Conservation (phyloP, 2,888 invertebrate genomes). For the Lottia scabra region DNA sequence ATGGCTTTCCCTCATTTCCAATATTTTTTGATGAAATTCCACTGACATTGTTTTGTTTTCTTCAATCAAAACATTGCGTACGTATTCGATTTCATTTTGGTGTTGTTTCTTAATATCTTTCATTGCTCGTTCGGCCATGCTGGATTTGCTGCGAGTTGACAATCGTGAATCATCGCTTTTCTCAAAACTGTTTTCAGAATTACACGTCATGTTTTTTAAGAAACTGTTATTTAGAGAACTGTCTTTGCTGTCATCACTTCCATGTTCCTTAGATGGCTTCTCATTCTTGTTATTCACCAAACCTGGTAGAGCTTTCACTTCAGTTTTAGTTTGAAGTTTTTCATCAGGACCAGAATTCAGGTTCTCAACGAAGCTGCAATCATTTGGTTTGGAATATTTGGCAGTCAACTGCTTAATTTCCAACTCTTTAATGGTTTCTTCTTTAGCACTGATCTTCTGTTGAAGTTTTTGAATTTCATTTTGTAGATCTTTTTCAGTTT, state of each 20-base stretch:
- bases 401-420: conserved; percentile 32
- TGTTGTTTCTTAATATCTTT: neutral
- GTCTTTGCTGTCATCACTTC: neutral
- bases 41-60: conserved; percentile 2
- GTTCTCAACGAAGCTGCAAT: neutral
- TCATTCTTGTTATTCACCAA: neutral
- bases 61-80: neutral
- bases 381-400: neutral
- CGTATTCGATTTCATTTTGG: neutral
- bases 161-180: neutral
- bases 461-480: conserved; percentile 38
- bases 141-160: neutral
- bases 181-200: neutral
- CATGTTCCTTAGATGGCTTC: neutral
- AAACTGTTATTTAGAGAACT: neutral
- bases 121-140: neutral
- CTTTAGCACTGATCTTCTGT: conserved; percentile 38
- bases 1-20: conserved; percentile 48
- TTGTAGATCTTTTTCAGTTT: conserved; percentile 7
- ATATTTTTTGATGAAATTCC: conserved; percentile 24
- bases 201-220: neutral
- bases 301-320: neutral
- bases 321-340: neutral
- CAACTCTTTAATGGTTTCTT: conserved; percentile 43
- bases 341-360: neutral